Percentiles rank a stretch among this genome's conserved stretches.
Evolutionary conservation across 1,140 invertebrate genomes (phyloP).

Genomic region (Trichomalopsis sarcophagae): DNA sequence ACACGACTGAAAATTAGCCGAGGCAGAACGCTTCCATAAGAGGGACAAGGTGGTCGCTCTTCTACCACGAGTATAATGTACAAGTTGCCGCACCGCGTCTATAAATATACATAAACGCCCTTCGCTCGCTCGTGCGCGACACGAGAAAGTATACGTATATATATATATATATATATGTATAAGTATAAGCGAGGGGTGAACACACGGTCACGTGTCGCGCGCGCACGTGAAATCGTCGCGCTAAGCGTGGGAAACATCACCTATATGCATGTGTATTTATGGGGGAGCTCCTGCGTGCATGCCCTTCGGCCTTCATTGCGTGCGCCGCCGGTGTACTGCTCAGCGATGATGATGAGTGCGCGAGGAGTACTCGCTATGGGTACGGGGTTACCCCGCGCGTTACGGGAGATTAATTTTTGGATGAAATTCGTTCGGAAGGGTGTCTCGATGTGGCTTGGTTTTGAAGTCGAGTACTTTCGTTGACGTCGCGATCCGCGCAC

Average conservation of each 20-base stretch:
- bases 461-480: too few species aligned
- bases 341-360: neutral
- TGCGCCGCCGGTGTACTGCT: too few species aligned
- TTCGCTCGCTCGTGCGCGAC: neutral
- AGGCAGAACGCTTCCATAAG: neutral
- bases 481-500: too few species aligned
- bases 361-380: neutral
- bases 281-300: too few species aligned
- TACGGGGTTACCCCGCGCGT: neutral
- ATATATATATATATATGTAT: too few species aligned
- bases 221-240: slow-evolving; percentile 12
- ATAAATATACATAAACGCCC: slow-evolving; percentile 15
- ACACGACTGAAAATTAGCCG: neutral
- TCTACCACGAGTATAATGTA: neutral
- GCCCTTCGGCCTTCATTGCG: neutral
- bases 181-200: neutral
- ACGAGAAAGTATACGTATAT: neutral
- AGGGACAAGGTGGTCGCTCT: neutral
- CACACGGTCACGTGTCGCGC: slow-evolving; percentile 23
- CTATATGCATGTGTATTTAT: neutral
- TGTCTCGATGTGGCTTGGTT: too few species aligned
- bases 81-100: neutral
- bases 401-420: neutral
- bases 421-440: too few species aligned
- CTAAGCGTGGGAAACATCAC: slow-evolving; percentile 15